phyloP scores from a whole-genome alignment of 1,140 invertebrate genomes.

The Hypsibius dujardini region DNA sequence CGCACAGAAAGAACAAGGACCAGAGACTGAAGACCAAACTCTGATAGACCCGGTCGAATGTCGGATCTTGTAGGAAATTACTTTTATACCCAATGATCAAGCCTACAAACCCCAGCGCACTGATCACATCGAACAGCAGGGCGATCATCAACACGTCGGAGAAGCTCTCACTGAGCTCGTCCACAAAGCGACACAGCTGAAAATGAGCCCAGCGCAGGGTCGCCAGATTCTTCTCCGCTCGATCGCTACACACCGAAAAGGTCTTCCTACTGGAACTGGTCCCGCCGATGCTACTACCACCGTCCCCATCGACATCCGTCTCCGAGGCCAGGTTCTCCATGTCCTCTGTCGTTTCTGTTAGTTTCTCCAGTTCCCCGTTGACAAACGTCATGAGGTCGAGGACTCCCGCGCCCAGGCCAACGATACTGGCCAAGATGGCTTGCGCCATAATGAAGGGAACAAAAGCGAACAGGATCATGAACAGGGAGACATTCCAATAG shows the following conservation, averaged over 20 bases:
- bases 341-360: neutral
- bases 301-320: neutral
- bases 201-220: neutral
- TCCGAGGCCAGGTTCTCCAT: neutral
- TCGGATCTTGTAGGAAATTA: neutral
- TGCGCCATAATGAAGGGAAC: neutral
- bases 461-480: neutral
- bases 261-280: neutral
- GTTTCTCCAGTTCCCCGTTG: neutral
- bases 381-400: neutral
- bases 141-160: neutral
- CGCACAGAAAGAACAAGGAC: neutral
- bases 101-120: neutral
- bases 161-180: neutral
- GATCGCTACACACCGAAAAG: neutral
- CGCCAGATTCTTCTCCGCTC: neutral
- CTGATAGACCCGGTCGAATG: constrained; percentile 8
- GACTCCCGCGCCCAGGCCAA: neutral
- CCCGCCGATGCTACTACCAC: neutral
- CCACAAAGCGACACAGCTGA: neutral
- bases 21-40: neutral
- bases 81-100: neutral
- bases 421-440: neutral
- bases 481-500: neutral
- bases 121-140: neutral